Percentiles rank a stretch among this genome's conserved stretches.
Conservation (phyloP, 1,140 invertebrate species). For the Saccostrea echinata region DNA sequence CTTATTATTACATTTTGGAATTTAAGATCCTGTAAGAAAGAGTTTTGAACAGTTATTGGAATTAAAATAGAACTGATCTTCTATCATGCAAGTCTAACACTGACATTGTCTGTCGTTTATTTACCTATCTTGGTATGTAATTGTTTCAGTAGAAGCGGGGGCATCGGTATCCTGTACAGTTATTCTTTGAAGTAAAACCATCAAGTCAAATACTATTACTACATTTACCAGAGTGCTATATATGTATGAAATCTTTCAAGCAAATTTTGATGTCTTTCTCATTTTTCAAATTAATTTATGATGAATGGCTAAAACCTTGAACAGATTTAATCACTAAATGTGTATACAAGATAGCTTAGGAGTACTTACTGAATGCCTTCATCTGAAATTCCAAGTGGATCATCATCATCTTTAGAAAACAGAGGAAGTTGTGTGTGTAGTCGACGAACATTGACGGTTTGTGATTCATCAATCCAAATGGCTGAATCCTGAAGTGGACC, state of each 20-base stretch:
- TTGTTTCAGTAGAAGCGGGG: background rate
- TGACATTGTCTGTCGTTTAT: background rate
- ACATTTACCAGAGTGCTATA: background rate
- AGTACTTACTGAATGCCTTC: constrained; percentile 91
- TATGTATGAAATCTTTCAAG: background rate
- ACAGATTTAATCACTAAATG: too few relatives aligned
- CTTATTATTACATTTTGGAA: background rate
- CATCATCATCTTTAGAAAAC: constrained; percentile 83
- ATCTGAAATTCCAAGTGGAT: constrained; percentile 95
- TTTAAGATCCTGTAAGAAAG: background rate
- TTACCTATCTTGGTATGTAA: constrained; percentile 23
- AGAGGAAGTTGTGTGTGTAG: constrained; percentile 73
- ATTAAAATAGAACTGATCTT: background rate
- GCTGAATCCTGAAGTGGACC: constrained; percentile 98
- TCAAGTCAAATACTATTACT: background rate
- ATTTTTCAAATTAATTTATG: too few relatives aligned
- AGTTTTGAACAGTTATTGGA: background rate
- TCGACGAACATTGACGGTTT: constrained; percentile 74
- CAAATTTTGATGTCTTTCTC: too few relatives aligned
- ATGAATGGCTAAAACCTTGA: too few relatives aligned
- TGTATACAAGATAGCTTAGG: too few relatives aligned
- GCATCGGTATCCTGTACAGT: background rate
- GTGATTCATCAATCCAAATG: constrained; percentile 97
- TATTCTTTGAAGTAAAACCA: constrained; percentile 18
- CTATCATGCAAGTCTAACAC: constrained; percentile 4